phyloP scores from a whole-genome alignment of 2,888 invertebrate species.

The Malachius bipustulatus region DNA sequence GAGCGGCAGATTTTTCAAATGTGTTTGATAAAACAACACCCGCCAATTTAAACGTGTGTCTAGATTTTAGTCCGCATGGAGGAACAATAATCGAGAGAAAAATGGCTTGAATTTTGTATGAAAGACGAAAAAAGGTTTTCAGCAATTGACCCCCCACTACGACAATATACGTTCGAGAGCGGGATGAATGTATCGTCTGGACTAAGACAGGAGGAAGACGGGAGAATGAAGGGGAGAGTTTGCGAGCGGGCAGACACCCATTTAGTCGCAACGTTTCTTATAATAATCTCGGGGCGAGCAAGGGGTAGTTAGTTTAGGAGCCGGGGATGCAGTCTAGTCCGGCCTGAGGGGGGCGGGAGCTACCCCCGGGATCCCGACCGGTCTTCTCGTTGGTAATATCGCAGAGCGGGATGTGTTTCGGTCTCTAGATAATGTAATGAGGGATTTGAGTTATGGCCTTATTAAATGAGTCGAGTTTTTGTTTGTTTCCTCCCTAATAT shows the following conservation, averaged over 20 bases:
- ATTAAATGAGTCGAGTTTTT: slow-evolving; percentile 28
- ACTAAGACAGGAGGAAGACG: slow-evolving; percentile 11
- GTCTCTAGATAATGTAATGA: slow-evolving; percentile 32
- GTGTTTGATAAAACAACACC: slow-evolving; percentile 14
- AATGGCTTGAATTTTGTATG: slow-evolving; percentile 38
- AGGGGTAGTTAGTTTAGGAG: slow-evolving; percentile 25
- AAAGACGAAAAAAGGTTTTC: slow-evolving; percentile 37
- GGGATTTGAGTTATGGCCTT: slow-evolving; percentile 33
- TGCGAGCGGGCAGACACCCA: slow-evolving; percentile 28
- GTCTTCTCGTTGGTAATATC: slow-evolving; percentile 30
- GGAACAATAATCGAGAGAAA: slow-evolving; percentile 36
- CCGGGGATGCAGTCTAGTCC: slow-evolving; percentile 14
- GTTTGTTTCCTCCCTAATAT: background rate
- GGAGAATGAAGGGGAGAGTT: slow-evolving; percentile 2
- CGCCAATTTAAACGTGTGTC: slow-evolving; percentile 28
- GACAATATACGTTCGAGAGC: slow-evolving; percentile 30
- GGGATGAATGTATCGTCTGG: slow-evolving; percentile 12
- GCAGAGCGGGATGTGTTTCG: slow-evolving; percentile 29
- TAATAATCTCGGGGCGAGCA: slow-evolving; percentile 34
- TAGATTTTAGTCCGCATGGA: slow-evolving; percentile 31
- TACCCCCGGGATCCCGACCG: slow-evolving; percentile 21
- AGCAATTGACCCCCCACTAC: slow-evolving; percentile 35
- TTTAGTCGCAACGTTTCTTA: slow-evolving; percentile 36
- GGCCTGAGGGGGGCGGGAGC: slow-evolving; percentile 12
- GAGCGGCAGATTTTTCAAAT: too few relatives aligned